Base-by-base conservation (phyloP, 37 sponge, comb jelly and placozoan genomes). In the Crambe crambe region DNA sequence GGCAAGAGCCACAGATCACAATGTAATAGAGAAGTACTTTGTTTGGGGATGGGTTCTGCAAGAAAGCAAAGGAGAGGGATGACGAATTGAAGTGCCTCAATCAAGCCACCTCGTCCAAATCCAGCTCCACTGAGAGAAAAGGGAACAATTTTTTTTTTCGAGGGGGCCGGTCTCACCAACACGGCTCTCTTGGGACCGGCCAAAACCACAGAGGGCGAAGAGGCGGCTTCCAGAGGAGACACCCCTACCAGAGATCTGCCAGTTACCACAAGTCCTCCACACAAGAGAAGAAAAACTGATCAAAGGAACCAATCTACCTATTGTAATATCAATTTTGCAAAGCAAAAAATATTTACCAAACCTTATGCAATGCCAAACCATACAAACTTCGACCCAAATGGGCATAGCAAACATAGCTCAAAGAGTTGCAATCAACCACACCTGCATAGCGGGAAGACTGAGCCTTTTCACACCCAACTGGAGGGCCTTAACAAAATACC, bases 11-110 rank as follows among this genome's bases (percentile, higher is more conserved):
- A n/a, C n/a, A n/a, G n/a, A n/a, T n/a, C n/a, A n/a, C n/a, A n/a
- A n/a, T n/a, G n/a, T n/a, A n/a, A n/a, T n/a, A n/a, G n/a, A n/a
- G n/a, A n/a, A n/a, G n/a, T n/a, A n/a, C 63, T 56, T n/a, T 82
- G 2, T 82, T 82, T 63, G 82, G 82, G 15, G 65, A 82, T 5
- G 54, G 39, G 1, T 82, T 82, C 66, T 26, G 26, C 21, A 62
- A 44, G 25, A 42, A 44, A 37, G 58, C 54, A 15, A 73, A 68
- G 36, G 82, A 73, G 31, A 37, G 66, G 51, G 74, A 47, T 5
- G 82, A 82, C 32, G 25, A 72, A 42, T 30, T 54, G 37, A 47
- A 54, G 34, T 32, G 39, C 10, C 51, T 82, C 51, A 47, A 47
- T 47, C 51, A 47, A 12, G 51, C 51, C 29, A 37, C 41, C 37